Evolutionary conservation across 1,140 invertebrate species (phyloP).

Genomic region (Metaphire vulgaris): DNA sequence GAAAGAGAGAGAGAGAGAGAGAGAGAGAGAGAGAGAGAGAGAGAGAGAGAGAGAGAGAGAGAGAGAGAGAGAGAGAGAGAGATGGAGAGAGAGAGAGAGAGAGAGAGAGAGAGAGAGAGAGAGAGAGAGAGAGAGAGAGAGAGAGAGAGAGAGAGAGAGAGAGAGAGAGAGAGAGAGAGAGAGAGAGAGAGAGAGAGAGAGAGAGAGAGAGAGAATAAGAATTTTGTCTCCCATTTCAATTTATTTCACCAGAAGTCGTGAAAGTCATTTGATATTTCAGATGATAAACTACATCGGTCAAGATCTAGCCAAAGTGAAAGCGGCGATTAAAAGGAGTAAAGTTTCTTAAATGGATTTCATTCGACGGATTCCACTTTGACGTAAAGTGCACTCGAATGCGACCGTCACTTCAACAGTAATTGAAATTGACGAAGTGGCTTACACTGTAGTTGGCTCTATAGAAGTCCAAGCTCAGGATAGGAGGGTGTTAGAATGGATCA

Average conservation of each 20-base stretch:
- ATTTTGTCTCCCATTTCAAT: too few species aligned
- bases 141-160: neutral
- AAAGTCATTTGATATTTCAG: too few species aligned
- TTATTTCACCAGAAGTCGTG: too few species aligned
- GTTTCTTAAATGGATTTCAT: neutral
- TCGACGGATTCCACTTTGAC: neutral
- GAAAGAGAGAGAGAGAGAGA: neutral
- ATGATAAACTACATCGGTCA: too few species aligned
- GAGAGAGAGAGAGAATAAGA: neutral
- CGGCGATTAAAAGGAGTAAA: neutral
- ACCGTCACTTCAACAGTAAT: too few species aligned
- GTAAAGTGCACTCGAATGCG: neutral
- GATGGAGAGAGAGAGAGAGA: neutral
- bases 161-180: neutral
- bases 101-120: neutral
- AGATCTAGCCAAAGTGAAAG: neutral
- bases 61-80: neutral
- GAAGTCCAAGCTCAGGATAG: too few species aligned
- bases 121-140: neutral
- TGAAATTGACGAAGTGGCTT: too few species aligned
- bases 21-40: neutral
- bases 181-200: neutral
- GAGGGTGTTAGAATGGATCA: too few species aligned
- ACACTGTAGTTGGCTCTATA: too few species aligned
- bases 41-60: neutral